Conservation (phyloP, 2,888 invertebrate species). For the Sycophila texana region DNA sequence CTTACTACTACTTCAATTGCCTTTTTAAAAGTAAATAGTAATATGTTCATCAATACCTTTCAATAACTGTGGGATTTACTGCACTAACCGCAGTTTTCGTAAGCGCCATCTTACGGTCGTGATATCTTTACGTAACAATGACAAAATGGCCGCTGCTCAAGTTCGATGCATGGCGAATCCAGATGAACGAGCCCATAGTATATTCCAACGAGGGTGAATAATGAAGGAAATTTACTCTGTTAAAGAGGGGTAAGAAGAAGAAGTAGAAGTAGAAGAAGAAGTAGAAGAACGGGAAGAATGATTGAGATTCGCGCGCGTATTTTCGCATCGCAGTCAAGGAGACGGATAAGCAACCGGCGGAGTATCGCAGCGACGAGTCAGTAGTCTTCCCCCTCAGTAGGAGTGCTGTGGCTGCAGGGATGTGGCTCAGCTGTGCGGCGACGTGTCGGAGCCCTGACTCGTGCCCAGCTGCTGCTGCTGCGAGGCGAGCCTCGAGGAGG, state of each 20-base stretch:
- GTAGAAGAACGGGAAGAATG: constrained; percentile 22
- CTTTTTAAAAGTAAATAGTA: not conserved
- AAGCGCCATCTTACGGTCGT: too few species aligned
- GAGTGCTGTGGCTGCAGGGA: constrained; percentile 75
- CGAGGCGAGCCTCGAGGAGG: constrained; percentile 69
- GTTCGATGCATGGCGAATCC: not conserved
- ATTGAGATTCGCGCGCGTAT: not conserved
- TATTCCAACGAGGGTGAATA: not conserved
- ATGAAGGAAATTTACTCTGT: not conserved
- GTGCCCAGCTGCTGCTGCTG: constrained; percentile 66
- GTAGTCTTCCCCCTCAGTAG: constrained; percentile 63
- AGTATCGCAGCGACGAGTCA: constrained; percentile 3
- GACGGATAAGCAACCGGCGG: not conserved
- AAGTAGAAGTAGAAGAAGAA: not conserved
- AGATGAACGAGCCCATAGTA: not conserved
- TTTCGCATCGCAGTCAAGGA: not conserved
- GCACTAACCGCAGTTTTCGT: too few species aligned
- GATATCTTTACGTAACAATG: not conserved
- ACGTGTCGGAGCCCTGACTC: constrained; percentile 73
- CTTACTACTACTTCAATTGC: too few species aligned
- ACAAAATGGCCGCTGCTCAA: not conserved
- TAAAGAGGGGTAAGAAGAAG: not conserved
- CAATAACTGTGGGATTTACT: too few species aligned
- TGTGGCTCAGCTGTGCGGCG: constrained; percentile 74
- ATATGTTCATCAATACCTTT: not conserved